Conservation (phyloP, 2,888 invertebrate species). For the Tiliacea aurago region DNA sequence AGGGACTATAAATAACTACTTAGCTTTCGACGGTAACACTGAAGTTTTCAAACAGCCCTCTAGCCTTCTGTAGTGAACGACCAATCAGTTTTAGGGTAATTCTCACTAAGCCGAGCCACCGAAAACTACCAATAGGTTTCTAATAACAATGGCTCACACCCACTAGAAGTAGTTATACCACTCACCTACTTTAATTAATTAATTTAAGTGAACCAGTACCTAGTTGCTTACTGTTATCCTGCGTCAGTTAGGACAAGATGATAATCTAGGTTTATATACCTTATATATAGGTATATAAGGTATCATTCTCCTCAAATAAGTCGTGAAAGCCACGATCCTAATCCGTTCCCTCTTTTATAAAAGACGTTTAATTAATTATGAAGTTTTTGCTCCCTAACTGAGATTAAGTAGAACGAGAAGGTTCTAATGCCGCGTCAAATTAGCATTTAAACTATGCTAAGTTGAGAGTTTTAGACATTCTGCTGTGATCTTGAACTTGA, state of each 20-base stretch:
- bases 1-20: background rate
- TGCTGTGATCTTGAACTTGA: conserved; percentile 23
- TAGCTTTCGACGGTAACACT: conserved; percentile 11
- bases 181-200: conserved; percentile 74
- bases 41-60: conserved; percentile 24
- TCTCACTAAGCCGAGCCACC: background rate
- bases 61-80: conserved; percentile 6
- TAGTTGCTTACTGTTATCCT: conserved; percentile 57
- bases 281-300: conserved; percentile 6
- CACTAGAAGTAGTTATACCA: conserved; percentile 60
- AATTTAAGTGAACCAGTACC: conserved; percentile 69
- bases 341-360: conserved; percentile 49
- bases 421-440: conserved; percentile 49
- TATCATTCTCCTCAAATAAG: conserved; percentile 34
- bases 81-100: conserved; percentile 35
- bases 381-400: conserved; percentile 56
- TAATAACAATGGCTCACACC: conserved; percentile 34
- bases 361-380: conserved; percentile 57
- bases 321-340: conserved; percentile 35
- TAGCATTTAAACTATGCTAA: conserved; percentile 60
- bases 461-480: conserved; percentile 29
- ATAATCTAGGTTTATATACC: conserved; percentile 36
- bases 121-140: background rate
- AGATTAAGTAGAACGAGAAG: conserved; percentile 50
- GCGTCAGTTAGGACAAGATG: conserved; percentile 23